Conservation (phyloP, 2,113 vertebrate genomes). For the Pachyramphus minor region DNA sequence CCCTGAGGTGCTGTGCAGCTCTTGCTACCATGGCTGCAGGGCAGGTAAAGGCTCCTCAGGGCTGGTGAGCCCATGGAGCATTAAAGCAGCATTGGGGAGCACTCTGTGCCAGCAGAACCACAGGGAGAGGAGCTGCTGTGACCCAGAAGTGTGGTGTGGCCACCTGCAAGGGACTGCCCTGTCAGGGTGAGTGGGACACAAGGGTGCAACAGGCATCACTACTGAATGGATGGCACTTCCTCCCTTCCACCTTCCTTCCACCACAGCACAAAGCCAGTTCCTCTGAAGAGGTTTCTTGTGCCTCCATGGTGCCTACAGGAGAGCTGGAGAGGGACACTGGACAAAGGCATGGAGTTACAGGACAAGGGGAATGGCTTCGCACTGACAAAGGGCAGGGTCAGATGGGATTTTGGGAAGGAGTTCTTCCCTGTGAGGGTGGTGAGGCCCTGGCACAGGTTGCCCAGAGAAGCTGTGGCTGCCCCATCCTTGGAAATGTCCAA, state of each 20-base stretch:
- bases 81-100: fast-evolving
- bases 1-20: not conserved
- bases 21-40: fast-evolving
- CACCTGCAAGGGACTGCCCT: not conserved
- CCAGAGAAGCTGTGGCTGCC: not conserved
- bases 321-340: not conserved
- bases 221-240: fast-evolving
- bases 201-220: not conserved
- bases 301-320: not conserved
- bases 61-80: not conserved
- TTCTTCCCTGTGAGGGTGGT: not conserved
- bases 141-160: not conserved
- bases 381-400: fast-evolving
- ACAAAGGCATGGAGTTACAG: not conserved
- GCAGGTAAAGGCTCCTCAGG: not conserved
- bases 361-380: not conserved
- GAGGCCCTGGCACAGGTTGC: not conserved
- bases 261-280: fast-evolving
- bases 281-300: not conserved
- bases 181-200: fast-evolving
- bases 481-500: not conserved
- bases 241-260: not conserved
- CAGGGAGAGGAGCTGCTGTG: not conserved
- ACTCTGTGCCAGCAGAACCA: fast-evolving
- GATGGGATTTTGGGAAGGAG: not conserved